phyloP scores from a whole-genome alignment of 2,113 vertebrate genomes.

The Gymnocephalus cernua region DNA sequence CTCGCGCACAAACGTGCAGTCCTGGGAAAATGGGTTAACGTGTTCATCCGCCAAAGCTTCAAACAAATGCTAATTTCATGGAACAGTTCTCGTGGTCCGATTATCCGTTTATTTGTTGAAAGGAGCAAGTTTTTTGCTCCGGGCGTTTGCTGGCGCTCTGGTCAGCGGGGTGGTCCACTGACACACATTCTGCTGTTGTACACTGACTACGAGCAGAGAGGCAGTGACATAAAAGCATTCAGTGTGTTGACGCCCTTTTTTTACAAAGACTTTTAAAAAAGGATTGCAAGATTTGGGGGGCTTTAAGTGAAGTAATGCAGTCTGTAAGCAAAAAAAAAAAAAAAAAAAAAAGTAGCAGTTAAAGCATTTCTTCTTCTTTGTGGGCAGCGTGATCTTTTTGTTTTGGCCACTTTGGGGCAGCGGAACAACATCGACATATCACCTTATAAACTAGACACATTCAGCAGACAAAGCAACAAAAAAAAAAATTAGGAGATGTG shows the following conservation, averaged over 20 bases:
- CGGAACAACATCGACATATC: not conserved
- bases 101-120: constrained; percentile 23
- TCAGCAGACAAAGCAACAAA: not conserved
- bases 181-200: constrained; percentile 69
- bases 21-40: constrained; percentile 68
- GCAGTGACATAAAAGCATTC: not conserved
- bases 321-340: not conserved
- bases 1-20: constrained; percentile 19
- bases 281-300: not conserved
- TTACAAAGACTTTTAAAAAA: not conserved
- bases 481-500: not conserved
- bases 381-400: not conserved
- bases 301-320: too few species aligned
- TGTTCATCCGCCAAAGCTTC: constrained; percentile 64
- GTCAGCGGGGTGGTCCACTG: constrained; percentile 73
- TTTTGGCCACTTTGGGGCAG: not conserved
- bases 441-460: not conserved
- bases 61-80: constrained; percentile 68
- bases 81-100: constrained; percentile 53
- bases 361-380: not conserved
- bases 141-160: constrained; percentile 27
- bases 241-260: constrained; percentile 24
- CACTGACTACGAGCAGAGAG: constrained; percentile 14
- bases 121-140: constrained; percentile 40
- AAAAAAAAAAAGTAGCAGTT: not conserved